Percentiles rank a stretch among this genome's conserved stretches.
Conservation (phyloP, 2,888 invertebrate genomes). For the Xanthostigma xanthostigma region DNA sequence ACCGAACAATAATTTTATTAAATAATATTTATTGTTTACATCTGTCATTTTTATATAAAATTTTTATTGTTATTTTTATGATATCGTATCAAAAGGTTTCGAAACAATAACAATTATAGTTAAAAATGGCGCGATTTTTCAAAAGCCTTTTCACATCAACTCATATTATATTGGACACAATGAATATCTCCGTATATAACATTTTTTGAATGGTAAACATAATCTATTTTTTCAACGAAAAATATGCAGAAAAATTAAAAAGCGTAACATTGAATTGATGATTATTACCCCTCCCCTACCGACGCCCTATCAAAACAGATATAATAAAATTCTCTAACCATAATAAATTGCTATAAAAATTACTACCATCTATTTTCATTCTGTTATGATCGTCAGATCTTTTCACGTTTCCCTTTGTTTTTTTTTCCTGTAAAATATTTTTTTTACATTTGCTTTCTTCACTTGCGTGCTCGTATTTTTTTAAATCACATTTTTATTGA, state of each 20-base stretch:
- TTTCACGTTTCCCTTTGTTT: not conserved
- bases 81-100: too few relatives aligned
- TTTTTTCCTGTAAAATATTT: too few relatives aligned
- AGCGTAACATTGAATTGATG: slow-evolving; percentile 4
- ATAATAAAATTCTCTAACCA: slow-evolving; percentile 13
- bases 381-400: slow-evolving; percentile 7
- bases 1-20: too few relatives aligned
- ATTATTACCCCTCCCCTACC: slow-evolving; percentile 3
- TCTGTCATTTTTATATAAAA: too few relatives aligned
- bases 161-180: not conserved
- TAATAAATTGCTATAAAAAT: slow-evolving; percentile 13
- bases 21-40: too few relatives aligned
- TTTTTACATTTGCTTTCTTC: too few relatives aligned
- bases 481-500: too few relatives aligned
- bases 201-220: not conserved
- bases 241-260: slow-evolving; percentile 3
- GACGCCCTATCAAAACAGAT: slow-evolving; percentile 8
- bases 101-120: too few relatives aligned
- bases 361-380: slow-evolving; percentile 12
- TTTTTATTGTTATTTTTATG: too few relatives aligned
- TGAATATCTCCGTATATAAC: not conserved
- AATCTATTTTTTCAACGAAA: not conserved
- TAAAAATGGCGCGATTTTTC: too few relatives aligned
- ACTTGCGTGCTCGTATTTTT: too few relatives aligned
- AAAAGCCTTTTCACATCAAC: too few relatives aligned